These are phyloP conservation scores for Oophaga pumilio DNA, from an alignment of 2,113 vertebrate species.

Conservation along the genomic window DNA sequence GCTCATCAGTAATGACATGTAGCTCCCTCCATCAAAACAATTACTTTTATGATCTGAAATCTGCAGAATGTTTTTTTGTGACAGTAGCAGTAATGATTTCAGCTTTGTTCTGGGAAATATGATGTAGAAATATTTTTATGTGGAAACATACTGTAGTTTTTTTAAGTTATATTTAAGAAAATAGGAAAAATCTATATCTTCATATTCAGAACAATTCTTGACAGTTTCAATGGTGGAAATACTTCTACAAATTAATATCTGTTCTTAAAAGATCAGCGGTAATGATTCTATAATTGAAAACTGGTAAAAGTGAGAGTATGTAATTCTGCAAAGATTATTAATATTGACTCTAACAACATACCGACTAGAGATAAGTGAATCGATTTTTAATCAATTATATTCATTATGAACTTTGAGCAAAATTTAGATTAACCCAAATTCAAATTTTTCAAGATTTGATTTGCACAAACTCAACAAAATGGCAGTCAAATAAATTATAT, in stretches of 20 bases:
- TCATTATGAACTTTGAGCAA: too few species aligned
- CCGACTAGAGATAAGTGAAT: too few species aligned
- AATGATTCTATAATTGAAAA: too few species aligned
- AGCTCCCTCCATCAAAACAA: conserved; percentile 39
- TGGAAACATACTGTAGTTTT: neutral
- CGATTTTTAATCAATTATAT: too few species aligned
- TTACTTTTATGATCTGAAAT: conserved; percentile 21
- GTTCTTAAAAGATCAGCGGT: neutral
- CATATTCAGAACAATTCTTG: neutral
- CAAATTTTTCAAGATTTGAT: too few species aligned
- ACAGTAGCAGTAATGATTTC: conserved; percentile 11
- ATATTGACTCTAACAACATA: too few species aligned
- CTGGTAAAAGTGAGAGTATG: too few species aligned
- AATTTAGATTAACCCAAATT: too few species aligned
- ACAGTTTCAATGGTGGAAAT: neutral
- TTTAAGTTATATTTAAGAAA: neutral
- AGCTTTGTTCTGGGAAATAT: neutral
- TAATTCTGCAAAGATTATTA: too few species aligned
- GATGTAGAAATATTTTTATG: neutral
- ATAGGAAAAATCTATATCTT: neutral
- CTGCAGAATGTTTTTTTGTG: conserved; percentile 6
- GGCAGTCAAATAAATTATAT: too few species aligned
- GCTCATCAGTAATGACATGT: conserved; percentile 3
- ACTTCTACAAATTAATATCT: neutral
- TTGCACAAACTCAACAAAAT: too few species aligned